A percentile compares a stretch with the other conserved stretches of the same genome.
phyloP scores from a whole-genome alignment of 2,888 invertebrate species.

The Ichneumoninae sp. region DNA sequence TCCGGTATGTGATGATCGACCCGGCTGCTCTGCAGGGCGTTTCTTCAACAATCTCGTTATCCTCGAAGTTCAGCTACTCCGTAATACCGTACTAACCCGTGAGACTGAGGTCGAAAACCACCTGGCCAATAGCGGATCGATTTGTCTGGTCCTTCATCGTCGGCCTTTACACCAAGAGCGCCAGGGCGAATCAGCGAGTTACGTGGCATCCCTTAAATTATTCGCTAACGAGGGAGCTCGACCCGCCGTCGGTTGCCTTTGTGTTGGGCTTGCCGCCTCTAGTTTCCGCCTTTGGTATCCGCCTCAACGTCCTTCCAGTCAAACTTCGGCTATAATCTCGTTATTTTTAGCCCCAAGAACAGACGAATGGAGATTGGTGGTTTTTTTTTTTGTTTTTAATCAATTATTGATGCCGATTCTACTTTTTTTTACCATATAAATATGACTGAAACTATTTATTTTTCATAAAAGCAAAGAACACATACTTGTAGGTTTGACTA shows the following conservation, averaged over 20 bases:
- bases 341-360: background rate
- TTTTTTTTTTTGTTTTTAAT: background rate
- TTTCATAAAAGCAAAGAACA: background rate
- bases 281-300: background rate
- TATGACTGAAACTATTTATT: background rate
- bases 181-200: background rate
- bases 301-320: background rate
- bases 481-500: background rate
- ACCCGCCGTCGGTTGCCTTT: background rate
- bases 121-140: constrained; percentile 29
- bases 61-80: background rate
- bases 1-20: background rate
- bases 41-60: constrained; percentile 10
- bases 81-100: constrained; percentile 4
- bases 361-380: background rate
- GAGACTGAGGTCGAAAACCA: background rate
- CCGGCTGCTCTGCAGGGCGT: background rate
- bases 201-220: constrained; percentile 11
- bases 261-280: background rate
- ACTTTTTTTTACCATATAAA: background rate
- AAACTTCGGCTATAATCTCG: background rate
- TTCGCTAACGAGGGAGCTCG: background rate
- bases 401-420: background rate
- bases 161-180: background rate
- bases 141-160: background rate